These are phyloP conservation scores for Enteromius paludinosus DNA, from an alignment of 2,797 vertebrate genomes.

Conservation along the genomic window DNA sequence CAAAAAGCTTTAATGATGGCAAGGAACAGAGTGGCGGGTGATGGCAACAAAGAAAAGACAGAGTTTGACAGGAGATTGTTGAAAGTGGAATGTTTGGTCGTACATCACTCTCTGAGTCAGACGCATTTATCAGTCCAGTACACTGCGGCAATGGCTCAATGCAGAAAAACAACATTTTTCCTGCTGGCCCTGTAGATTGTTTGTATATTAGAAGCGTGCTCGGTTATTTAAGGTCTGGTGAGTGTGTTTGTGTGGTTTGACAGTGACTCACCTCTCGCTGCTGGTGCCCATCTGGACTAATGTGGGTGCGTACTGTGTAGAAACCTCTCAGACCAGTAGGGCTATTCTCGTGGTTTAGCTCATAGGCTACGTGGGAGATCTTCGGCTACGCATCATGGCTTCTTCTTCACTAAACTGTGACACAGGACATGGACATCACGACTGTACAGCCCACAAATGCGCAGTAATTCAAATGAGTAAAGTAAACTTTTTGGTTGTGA, in stretches of 20 bases:
- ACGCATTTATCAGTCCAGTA: constrained; percentile 7
- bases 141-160: constrained; percentile 14
- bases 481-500: background rate
- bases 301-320: constrained; percentile 47
- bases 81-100: constrained; percentile 29
- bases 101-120: constrained; percentile 9
- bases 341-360: constrained; percentile 28
- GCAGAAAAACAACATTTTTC: constrained; percentile 16
- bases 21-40: constrained; percentile 22
- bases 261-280: constrained; percentile 40
- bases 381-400: background rate
- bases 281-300: constrained; percentile 39
- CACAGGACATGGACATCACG: constrained; percentile 28
- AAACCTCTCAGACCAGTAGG: constrained; percentile 44
- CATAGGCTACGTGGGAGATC: constrained; percentile 48
- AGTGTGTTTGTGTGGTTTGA: constrained; percentile 31
- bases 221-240: constrained; percentile 21
- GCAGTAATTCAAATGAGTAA: constrained; percentile 12
- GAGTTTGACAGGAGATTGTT: constrained; percentile 28
- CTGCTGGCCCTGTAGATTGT: constrained; percentile 33
- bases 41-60: constrained; percentile 23
- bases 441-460: constrained; percentile 15
- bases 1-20: constrained; percentile 49
- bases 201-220: constrained; percentile 29
- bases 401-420: background rate